Conservation (phyloP, 1,140 invertebrate genomes). For the Pogonomyrmex californicus region DNA sequence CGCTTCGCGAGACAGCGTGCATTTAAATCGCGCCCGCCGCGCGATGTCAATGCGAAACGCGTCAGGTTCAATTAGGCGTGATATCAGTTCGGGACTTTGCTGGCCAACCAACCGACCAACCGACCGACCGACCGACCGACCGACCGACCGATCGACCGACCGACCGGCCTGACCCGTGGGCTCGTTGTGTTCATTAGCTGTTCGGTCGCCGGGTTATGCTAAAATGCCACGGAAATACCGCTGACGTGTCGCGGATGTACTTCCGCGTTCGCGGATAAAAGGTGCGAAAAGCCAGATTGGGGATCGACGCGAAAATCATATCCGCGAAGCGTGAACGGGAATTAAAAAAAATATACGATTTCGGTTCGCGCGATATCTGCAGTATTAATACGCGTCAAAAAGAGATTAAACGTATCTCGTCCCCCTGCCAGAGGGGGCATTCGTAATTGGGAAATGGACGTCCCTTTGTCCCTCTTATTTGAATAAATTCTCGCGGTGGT, state of each 20-base stretch:
- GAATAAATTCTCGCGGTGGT: background rate
- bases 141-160: background rate
- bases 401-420: background rate
- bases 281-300: background rate
- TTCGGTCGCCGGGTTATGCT: slow-evolving; percentile 25
- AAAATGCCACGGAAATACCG: slow-evolving; percentile 42
- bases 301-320: background rate
- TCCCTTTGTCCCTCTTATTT: background rate
- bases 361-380: background rate
- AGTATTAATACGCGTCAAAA: background rate
- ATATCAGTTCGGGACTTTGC: slow-evolving; percentile 31
- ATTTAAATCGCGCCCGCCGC: slow-evolving; percentile 19
- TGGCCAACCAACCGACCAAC: too few relatives aligned
- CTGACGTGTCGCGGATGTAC: background rate
- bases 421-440: too few relatives aligned
- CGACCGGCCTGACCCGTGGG: background rate
- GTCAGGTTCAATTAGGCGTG: slow-evolving; percentile 55
- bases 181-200: slow-evolving; percentile 38
- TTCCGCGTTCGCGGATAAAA: background rate
- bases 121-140: background rate
- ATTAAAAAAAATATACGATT: background rate
- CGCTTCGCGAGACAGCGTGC: slow-evolving; percentile 3
- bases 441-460: background rate
- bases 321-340: background rate
- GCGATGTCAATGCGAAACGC: slow-evolving; percentile 49